These are phyloP conservation scores for Prionailurus bengalensis DNA, from an alignment of 2,113 vertebrate species.

Conservation along the genomic window DNA sequence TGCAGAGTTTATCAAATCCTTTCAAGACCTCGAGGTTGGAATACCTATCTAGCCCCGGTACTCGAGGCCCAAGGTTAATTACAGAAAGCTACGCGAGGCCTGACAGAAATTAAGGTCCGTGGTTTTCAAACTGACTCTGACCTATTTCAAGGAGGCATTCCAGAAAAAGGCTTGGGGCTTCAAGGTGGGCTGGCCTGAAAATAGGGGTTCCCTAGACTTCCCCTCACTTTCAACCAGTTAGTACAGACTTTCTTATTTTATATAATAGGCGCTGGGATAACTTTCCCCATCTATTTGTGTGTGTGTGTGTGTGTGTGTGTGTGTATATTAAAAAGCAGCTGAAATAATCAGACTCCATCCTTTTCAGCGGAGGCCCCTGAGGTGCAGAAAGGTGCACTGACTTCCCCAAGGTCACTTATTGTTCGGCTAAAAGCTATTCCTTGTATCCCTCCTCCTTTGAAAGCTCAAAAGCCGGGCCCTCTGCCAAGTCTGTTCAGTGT, in stretches of 20 bases:
- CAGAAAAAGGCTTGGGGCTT: neutral
- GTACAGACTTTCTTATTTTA: neutral
- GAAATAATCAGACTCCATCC: neutral
- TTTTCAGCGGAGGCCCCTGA: neutral
- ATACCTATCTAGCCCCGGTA: neutral
- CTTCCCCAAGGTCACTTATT: slow-evolving; percentile 59
- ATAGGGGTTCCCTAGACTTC: neutral
- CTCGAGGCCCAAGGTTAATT: neutral
- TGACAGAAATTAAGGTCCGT: neutral
- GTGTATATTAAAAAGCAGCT: neutral
- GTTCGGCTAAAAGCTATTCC: slow-evolving; percentile 62
- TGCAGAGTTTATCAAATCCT: slow-evolving; percentile 20
- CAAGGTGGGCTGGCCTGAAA: neutral
- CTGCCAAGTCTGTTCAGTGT: slow-evolving; percentile 15
- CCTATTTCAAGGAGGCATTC: neutral
- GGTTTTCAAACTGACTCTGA: neutral
- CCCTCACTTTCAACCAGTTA: neutral
- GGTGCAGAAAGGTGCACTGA: neutral
- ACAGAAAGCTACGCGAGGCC: neutral
- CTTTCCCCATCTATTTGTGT: neutral
- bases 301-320: neutral
- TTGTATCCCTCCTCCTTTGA: slow-evolving; percentile 32
- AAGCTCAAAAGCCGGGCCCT: slow-evolving; percentile 4
- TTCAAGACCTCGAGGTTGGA: neutral
- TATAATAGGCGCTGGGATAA: neutral